These are phyloP conservation scores for Drosophila insularis DNA, from an alignment of 1,140 invertebrate genomes.

Conservation along the genomic window DNA sequence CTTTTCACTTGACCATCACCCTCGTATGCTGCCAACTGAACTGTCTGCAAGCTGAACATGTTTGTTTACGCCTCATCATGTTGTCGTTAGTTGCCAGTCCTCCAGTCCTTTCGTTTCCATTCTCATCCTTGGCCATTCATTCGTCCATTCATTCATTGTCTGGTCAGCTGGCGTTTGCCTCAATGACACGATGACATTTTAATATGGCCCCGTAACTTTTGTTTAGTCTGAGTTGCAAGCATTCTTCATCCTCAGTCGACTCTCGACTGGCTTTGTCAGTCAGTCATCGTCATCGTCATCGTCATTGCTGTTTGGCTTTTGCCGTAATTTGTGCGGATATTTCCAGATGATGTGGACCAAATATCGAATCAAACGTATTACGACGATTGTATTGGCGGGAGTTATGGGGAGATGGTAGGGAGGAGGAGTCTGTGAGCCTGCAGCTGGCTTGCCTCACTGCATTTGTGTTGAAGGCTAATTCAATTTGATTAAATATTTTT, in stretches of 20 bases:
- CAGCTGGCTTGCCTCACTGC: conserved; percentile 15
- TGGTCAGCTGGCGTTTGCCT: conserved; percentile 33
- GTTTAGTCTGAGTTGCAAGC: conserved; percentile 56
- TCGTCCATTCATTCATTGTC: conserved; percentile 24
- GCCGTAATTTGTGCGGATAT: conserved; percentile 43
- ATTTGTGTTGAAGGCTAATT: conserved; percentile 38
- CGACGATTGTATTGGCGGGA: not conserved
- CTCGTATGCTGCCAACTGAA: conserved; percentile 3
- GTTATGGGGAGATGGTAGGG: too few species aligned
- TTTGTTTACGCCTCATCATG: conserved; percentile 81
- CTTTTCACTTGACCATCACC: conserved; percentile 46
- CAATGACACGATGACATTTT: conserved; percentile 79
- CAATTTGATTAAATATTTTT: conserved; percentile 60
- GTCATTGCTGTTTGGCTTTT: conserved; percentile 65
- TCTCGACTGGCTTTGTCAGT: conserved; percentile 36
- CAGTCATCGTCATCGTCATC: conserved; percentile 25
- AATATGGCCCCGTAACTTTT: conserved; percentile 78
- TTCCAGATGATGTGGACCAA: conserved; percentile 47
- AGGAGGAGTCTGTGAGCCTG: conserved; percentile 14
- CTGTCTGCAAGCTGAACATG: conserved; percentile 72
- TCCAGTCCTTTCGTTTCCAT: too few species aligned
- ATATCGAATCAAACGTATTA: conserved; percentile 42
- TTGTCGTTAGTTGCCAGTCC: conserved; percentile 69
- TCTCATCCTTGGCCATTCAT: not conserved
- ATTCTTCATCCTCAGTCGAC: not conserved